phyloP scores from a whole-genome alignment of 2,113 vertebrate species.

The Gallinago paraguaiae region DNA sequence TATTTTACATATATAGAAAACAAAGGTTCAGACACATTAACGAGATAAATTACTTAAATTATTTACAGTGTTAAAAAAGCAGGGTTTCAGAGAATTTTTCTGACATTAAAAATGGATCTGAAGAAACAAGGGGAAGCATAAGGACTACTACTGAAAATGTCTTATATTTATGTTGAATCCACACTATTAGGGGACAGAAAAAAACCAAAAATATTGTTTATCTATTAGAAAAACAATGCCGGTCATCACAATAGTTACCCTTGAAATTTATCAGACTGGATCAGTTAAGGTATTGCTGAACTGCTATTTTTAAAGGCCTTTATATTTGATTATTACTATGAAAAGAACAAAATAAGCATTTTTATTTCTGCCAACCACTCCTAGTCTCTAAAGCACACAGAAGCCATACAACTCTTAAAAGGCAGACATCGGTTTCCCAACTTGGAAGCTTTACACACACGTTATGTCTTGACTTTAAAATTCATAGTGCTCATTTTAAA shows the following conservation, averaged over 20 bases:
- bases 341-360: background rate
- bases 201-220: background rate
- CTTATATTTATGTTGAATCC: background rate
- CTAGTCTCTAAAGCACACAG: background rate
- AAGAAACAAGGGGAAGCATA: background rate
- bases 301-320: background rate
- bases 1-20: background rate
- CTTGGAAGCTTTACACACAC: background rate
- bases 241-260: background rate
- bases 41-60: background rate
- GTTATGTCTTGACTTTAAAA: background rate
- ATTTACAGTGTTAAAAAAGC: background rate
- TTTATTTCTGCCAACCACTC: background rate
- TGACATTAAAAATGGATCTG: background rate
- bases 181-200: background rate
- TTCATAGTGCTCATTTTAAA: background rate
- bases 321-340: background rate
- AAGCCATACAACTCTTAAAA: background rate
- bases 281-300: background rate
- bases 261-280: background rate
- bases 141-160: background rate
- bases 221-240: background rate
- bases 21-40: background rate
- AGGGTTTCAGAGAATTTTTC: background rate
- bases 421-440: background rate